Percentiles rank a stretch among this genome's conserved stretches.
These are phyloP conservation scores for Cheilosia vernalis DNA, from an alignment of 2,888 invertebrate genomes.

Conservation along the genomic window DNA sequence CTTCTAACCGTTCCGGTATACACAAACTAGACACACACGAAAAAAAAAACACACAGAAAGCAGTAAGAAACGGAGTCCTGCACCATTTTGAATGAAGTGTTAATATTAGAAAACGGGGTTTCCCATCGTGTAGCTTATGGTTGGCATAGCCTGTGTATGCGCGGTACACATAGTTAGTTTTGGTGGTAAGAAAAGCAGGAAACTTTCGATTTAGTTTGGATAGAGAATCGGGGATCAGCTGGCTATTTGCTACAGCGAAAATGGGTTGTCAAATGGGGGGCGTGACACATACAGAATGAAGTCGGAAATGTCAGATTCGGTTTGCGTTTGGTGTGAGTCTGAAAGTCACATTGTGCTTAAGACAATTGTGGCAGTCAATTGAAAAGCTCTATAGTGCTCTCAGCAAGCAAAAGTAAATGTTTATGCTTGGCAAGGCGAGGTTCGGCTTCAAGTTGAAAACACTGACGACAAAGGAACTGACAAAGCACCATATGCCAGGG, in stretches of 20 bases:
- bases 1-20: constrained; percentile 23
- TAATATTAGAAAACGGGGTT: constrained; percentile 68
- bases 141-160: background rate
- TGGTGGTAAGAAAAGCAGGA: constrained; percentile 45
- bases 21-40: background rate
- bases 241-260: constrained; percentile 41
- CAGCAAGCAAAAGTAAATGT: background rate
- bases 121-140: constrained; percentile 30
- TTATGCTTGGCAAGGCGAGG: background rate
- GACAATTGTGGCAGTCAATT: constrained; percentile 37
- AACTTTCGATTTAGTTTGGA: constrained; percentile 69
- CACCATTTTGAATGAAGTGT: constrained; percentile 72
- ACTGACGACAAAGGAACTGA: background rate
- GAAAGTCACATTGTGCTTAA: constrained; percentile 46
- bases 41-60: constrained; percentile 6
- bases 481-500: background rate
- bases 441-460: background rate
- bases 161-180: constrained; percentile 49
- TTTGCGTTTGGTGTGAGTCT: background rate
- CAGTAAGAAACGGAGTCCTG: constrained; percentile 47
- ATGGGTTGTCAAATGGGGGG: constrained; percentile 36
- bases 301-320: constrained; percentile 69
- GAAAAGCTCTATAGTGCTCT: background rate
- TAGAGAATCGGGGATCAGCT: constrained; percentile 72
- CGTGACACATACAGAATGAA: constrained; percentile 56